Base-by-base conservation (phyloP, 2,888 invertebrate genomes). In the Chloroclysta siterata region DNA sequence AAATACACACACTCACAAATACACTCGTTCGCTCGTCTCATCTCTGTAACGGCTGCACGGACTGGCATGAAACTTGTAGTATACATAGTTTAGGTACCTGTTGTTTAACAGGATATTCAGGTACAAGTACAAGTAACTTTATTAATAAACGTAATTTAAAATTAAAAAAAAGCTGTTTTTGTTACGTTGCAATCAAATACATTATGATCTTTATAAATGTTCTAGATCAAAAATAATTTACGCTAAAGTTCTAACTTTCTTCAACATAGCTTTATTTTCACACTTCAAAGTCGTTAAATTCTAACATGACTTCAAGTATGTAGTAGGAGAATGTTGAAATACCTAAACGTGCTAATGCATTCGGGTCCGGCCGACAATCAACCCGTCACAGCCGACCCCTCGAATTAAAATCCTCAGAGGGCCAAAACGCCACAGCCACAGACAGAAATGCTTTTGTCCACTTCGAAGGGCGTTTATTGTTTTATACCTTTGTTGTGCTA, bases 401-500 rank as follows among this genome's bases (percentile, higher is more conserved):
- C 79, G 74, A 77, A 84, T 87, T 86, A 87, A 86, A 82, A 83
- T 79, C 75, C 60, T 53, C 78, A 79, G 83, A 83, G 83, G 84
- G 75, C 81, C 76, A 78, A 87, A 89, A 86, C 81, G 87, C 85
- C 88, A 88, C 85, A 84, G 87, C 85, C 88, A 88, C 85, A 84
- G 84, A 83, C 89, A 88, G 87, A 81, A 80, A 82, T 81, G 82
- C 89, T 81, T 85, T 93, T 93, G 93, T 93, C 92, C 92, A 89
- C 79, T 90, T 82, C 85, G 84, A 87, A 85, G 85, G 83, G 86
- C 81, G 86, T 83, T 87, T 90, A 92, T 92, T 93, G 91, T 93
- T 91, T 92, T 87, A 88, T 87, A 85, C 90, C 84, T 85, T 92
- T 91, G 91, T 92, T 90, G 84, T 89, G 85, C 90, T 89, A 86